Evolutionary conservation across 2,888 invertebrate species (phyloP), one percentile per base, ranked within the genome.

Genomic region (Clunio marinus): DNA sequence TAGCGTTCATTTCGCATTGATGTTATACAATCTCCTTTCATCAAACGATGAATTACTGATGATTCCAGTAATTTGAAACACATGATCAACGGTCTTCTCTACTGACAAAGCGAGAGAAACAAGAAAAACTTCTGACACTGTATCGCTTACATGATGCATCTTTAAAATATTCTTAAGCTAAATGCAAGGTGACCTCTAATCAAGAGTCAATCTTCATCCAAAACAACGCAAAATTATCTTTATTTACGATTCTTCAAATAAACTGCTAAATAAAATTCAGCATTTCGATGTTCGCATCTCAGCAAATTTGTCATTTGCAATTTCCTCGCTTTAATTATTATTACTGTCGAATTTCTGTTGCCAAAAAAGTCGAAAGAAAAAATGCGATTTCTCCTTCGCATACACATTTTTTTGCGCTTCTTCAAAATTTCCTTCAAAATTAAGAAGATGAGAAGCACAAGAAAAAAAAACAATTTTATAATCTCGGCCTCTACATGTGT

Each of bases 251-350:
- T n/a, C n/a, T n/a, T n/a, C n/a, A n/a, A n/a, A n/a, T n/a, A n/a
- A n/a, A n/a, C n/a, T n/a, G n/a, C n/a, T n/a, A n/a, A n/a, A n/a
- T n/a, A n/a, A n/a, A n/a, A n/a, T n/a, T n/a, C n/a, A n/a, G n/a
- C n/a, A n/a, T n/a, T n/a, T n/a, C n/a, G n/a, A n/a, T n/a, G n/a
- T n/a, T n/a, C n/a, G n/a, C n/a, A n/a, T n/a, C n/a, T n/a, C n/a
- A n/a, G n/a, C n/a, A n/a, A n/a, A n/a, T n/a, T n/a, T n/a, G 22
- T 8, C 22, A 66, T 66, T 66, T 66, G 66, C 55, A 66, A 35
- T 66, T 66, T 66, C 66, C 66, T 66, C 66, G 55, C 28, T 59
- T 59, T 59, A 24, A 45, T 45, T 27, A 32, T 4, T 57, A 57
- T 57, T 27, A 25, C 20, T 8, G 8, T 7, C 62, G 7, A 22